Evolutionary conservation across 2,797 vertebrate species (phyloP), one percentile per base, ranked within the genome.

Genomic region (Melopsittacus undulatus): DNA sequence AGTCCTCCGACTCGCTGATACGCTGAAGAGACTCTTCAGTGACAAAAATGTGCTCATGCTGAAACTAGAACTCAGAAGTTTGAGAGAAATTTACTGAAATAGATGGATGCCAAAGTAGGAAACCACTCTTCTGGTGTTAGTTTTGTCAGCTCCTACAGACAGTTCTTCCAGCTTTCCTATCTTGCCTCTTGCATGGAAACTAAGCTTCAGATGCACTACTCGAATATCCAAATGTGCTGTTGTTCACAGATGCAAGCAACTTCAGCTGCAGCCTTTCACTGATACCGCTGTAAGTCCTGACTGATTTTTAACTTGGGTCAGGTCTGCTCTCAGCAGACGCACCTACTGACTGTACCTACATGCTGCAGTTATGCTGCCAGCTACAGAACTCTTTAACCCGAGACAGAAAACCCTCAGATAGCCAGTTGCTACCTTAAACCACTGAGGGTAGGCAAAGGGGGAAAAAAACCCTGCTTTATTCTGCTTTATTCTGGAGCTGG

Each of bases 21-120:
- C 26, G 64, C 1, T 6, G 7, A 18, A 27, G 66, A 38, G 4
- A 20, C 21, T 34, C 21, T 13, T n/a, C 3, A 36, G 26, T 19
- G 42, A 20, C 13, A 56, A 36, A 40, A 23, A 29, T 0, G 3
- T 19, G 36, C 46, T 62, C 9, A 2, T 10, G 18, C 22, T 52
- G 38, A 74, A 86, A 70, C 11, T 6, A 82, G 48, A 94, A 46
- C 30, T 24, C 13, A 7, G 3, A 34, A 70, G 12, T 66, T 22
- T 23, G 22, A 81, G 45, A 66, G 34, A 43, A 48, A 9, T 42
- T 24, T 48, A 36, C 26, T 57, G 14, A 18, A 75, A 56, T 1
- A 32, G 19, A 56, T 19, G n/a, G 27, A 54, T 23, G 11, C 34
- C 0, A 0, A 85, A 67, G 61, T 1, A 13, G 6, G 40, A 64